Base-by-base conservation (phyloP, 2,888 invertebrate genomes). In the Onchidella celtica region DNA sequence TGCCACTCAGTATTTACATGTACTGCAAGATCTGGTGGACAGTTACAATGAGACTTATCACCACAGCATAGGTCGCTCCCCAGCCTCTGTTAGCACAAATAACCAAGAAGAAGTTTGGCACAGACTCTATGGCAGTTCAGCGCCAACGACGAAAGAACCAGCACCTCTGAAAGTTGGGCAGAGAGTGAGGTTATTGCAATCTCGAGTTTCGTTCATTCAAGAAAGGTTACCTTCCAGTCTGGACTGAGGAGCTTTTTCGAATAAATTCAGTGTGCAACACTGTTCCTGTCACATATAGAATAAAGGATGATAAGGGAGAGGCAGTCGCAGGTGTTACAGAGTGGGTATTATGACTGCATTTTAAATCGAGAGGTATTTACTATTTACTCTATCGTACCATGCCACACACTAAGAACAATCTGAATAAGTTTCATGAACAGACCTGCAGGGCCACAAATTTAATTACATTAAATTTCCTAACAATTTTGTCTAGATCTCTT, bases 21-120 rank as follows among this genome's bases (percentile, higher is more conserved):
- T 72, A 21, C 40, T 85, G 66, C 82, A 73, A 17, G 66, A 80
- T 55, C 68, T 85, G 2, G 72, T 85, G 21, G 21, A 68, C 14
- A 70, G 77, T 27, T 85, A 83, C 74, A 88, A 87, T 81, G 65
- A 81, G 3, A 38, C 83, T 3, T 75, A 77, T 32, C 85, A 86
- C 65, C 69, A 79, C 3, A 86, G 78, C 55, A 84, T 86, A 4
- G 24, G 79, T 32, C 75, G 63, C 40, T 69, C 77, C 4, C 85
- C 86, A n/a, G 63, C 47, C 21, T 40, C 78, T 29, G 85, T 87
- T 32, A 83, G 76, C 29, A 24, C 57, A 6, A 61, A 34, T 11
- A 86, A 84, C 47, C 80, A 72, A 32, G 72, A 72, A 32, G 57
- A 76, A 24, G 79, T 84, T 1, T 84, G 76, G 76, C 65, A 76